Evolutionary conservation across 2,797 vertebrate species (phyloP), one percentile per base, ranked within the genome.

Genomic region (Eptatretus atami): DNA sequence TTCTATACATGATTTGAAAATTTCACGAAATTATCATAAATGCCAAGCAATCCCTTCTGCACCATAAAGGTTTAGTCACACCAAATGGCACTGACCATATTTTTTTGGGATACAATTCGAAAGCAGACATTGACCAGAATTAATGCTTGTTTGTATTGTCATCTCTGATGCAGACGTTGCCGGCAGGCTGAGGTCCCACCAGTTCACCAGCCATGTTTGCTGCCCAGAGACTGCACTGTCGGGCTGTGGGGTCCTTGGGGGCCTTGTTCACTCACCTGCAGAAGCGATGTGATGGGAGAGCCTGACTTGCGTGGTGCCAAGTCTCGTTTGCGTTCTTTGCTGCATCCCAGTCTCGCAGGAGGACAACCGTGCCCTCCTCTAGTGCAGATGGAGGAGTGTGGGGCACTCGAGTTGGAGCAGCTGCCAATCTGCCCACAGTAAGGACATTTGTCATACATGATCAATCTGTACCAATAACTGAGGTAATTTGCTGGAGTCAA

Each of bases 351-450:
- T 0, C 14, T 81, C 11, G 79, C 81, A 1, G 63, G 73, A 0
- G 85, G 84, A 1, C 73, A 68, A 63, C 73, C 66, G 2, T 98
- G 92, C 65, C 78, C 81, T 1, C 70, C 73, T 69, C 78, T 86
- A 54, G 77, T 84, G 53, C 80, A 93, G 72, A 87, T 79, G 66
- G 85, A 92, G 66, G 80, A 80, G 0, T 98, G 92, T 68, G 72
- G 57, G n/a, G 12, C 79, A 65, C 68, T 71, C 2, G 78, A 77
- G 52, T 80, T 76, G 65, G 78, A 81, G 65, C 71, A 76, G 55
- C 78, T 83, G 57, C 78, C 79, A 55, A 75, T 73, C n/a, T 98
- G 92, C 68, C 84, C 83, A 65, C 86, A 85, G 92, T 98, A 79
- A 61, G 31, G 31, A 44, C 31, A 44, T 44, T 44, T 44, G 31